Evolutionary conservation across 2,888 invertebrate species (phyloP).

Genomic region (Masnerella sp.): DNA sequence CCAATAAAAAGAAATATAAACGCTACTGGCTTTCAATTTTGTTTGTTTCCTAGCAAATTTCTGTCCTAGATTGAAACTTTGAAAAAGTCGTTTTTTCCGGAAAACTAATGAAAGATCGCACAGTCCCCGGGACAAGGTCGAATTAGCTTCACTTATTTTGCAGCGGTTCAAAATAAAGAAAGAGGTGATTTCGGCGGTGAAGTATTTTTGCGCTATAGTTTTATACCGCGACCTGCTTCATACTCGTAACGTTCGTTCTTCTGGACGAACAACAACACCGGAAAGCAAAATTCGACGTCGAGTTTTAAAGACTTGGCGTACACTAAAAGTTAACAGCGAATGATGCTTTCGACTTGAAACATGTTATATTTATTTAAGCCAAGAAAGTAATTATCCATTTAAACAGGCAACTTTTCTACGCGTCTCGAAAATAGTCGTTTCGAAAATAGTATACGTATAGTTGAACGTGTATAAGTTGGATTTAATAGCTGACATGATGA

Average conservation of each 20-base stretch:
- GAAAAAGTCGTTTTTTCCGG: constrained; percentile 27
- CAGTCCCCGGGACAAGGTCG: constrained; percentile 17
- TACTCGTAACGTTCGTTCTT: constrained; percentile 11
- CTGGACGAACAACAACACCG: not conserved
- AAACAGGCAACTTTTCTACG: not conserved
- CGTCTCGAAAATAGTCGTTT: not conserved
- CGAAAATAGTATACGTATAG: not conserved
- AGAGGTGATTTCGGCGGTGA: constrained; percentile 6
- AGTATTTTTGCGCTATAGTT: not conserved
- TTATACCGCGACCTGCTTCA: constrained; percentile 6
- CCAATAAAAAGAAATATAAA: constrained; percentile 29
- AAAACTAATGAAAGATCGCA: constrained; percentile 19
- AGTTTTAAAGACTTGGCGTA: no score
- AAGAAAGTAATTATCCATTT: constrained; percentile 6
- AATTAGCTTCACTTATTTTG: constrained; percentile 28
- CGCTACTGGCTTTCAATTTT: constrained; percentile 29
- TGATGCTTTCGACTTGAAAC: no score
- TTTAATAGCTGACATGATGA: constrained; percentile 25
- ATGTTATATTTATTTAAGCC: not conserved
- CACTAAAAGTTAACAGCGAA: no score
- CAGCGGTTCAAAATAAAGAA: constrained; percentile 8
- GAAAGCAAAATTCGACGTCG: constrained; percentile 10
- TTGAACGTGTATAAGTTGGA: not conserved
- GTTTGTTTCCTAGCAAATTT: constrained; percentile 30
- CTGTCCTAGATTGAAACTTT: constrained; percentile 39